phyloP scores from a whole-genome alignment of 1,140 invertebrate species.

The Paraescarpia echinospica region DNA sequence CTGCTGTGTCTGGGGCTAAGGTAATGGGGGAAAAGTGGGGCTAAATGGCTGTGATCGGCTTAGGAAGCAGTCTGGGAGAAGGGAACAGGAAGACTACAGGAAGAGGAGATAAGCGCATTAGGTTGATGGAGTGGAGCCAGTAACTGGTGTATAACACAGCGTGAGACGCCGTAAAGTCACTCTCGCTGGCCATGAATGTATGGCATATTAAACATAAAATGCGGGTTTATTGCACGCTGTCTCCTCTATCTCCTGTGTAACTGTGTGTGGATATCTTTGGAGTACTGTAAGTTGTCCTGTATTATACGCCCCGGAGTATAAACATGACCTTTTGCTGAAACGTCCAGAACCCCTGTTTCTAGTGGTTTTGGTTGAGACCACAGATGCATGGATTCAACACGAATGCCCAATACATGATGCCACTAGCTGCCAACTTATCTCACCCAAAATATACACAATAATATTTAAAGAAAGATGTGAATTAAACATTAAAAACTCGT shows the following conservation, averaged over 20 bases:
- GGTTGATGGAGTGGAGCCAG: not conserved
- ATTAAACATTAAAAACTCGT: too few relatives aligned
- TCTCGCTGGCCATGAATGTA: not conserved
- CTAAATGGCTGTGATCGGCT: not conserved
- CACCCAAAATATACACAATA: too few relatives aligned
- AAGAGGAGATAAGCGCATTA: not conserved
- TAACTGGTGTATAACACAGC: not conserved
- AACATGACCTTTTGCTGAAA: not conserved
- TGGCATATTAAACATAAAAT: not conserved
- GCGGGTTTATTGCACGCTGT: not conserved
- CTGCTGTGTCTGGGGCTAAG: not conserved
- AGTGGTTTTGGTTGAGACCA: too few relatives aligned
- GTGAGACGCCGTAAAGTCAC: not conserved
- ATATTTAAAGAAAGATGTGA: too few relatives aligned
- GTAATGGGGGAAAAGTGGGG: not conserved
- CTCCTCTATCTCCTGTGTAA: not conserved
- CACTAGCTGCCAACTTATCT: too few relatives aligned
- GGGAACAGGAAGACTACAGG: not conserved
- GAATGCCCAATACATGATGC: too few relatives aligned
- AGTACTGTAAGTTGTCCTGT: not conserved
- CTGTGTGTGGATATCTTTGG: not conserved
- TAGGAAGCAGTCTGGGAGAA: not conserved
- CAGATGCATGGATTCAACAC: too few relatives aligned
- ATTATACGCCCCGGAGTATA: not conserved
- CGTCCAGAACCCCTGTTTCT: not conserved